Evolutionary conservation across 2,113 vertebrate genomes (phyloP).

Genomic region (Semicossyphus pulcher): DNA sequence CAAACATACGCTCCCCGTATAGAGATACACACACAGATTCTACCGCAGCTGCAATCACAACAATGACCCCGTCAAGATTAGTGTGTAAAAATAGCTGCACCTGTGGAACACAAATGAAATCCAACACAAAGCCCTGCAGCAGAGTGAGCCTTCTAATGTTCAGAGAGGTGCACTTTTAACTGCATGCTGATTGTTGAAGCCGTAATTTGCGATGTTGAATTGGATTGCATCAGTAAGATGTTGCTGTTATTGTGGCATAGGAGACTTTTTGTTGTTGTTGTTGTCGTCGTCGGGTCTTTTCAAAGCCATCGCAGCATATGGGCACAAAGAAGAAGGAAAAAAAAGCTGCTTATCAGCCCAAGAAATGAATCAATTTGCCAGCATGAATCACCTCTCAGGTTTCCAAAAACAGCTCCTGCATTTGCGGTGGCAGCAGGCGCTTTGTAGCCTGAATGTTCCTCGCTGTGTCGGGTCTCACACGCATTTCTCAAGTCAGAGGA

Average conservation of each 20-base stretch:
- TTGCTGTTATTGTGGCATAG: not conserved
- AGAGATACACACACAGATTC: slow-evolving; percentile 29
- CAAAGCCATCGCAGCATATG: slow-evolving; percentile 40
- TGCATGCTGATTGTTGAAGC: not conserved
- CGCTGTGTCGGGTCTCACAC: slow-evolving; percentile 29
- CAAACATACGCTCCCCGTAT: slow-evolving; percentile 22
- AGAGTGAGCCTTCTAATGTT: not conserved
- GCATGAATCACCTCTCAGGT: slow-evolving; percentile 59
- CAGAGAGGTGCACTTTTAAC: not conserved
- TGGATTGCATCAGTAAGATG: slow-evolving; percentile 8
- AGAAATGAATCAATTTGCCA: slow-evolving; percentile 74
- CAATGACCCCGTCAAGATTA: slow-evolving; percentile 25
- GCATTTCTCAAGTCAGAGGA: slow-evolving; percentile 13
- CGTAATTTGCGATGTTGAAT: slow-evolving; percentile 27
- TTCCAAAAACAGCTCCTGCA: slow-evolving; percentile 61
- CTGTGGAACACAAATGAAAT: slow-evolving; percentile 9
- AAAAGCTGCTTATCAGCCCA: slow-evolving; percentile 59
- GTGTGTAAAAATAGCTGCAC: slow-evolving; percentile 36
- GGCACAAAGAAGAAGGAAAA: slow-evolving; percentile 29
- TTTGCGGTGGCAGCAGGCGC: slow-evolving; percentile 54
- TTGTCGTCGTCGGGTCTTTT: slow-evolving; percentile 37
- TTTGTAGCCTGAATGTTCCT: slow-evolving; percentile 48
- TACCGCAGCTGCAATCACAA: slow-evolving; percentile 14
- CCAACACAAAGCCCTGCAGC: slow-evolving; percentile 8
- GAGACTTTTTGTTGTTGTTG: slow-evolving; percentile 6